These are phyloP conservation scores for Motacilla alba DNA, from an alignment of 2,113 vertebrate genomes.

Conservation along the genomic window DNA sequence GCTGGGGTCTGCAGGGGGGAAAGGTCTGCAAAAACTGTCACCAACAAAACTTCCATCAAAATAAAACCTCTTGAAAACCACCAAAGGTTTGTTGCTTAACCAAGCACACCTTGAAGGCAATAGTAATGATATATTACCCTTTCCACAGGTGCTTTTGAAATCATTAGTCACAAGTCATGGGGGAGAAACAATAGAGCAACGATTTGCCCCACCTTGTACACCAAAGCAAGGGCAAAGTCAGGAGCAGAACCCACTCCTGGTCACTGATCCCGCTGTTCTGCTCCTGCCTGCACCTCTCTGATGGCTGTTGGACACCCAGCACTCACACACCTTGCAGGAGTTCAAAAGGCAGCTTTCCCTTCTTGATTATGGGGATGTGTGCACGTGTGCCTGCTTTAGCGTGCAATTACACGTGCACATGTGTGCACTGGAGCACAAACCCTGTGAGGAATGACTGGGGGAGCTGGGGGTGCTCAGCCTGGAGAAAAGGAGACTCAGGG, in stretches of 20 bases:
- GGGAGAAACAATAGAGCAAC: not conserved
- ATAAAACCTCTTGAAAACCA: not conserved
- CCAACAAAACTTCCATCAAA: not conserved
- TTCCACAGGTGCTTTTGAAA: not conserved
- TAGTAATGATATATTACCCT: not conserved
- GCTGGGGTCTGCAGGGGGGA: not conserved
- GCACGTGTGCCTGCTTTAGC: accelerated
- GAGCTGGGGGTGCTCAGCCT: not conserved
- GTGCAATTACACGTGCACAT: not conserved
- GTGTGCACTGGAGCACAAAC: not conserved
- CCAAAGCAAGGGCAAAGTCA: not conserved
- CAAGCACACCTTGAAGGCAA: not conserved
- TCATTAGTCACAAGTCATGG: not conserved
- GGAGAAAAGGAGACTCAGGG: too few relatives aligned
- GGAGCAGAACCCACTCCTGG: not conserved
- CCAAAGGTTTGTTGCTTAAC: not conserved
- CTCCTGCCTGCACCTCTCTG: not conserved
- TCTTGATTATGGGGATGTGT: not conserved
- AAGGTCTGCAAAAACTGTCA: not conserved
- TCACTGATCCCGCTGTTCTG: accelerated
- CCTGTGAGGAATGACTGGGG: not conserved
- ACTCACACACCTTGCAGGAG: not conserved
- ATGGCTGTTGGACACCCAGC: too few relatives aligned
- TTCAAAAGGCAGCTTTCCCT: not conserved
- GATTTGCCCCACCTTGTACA: not conserved